phyloP scores from a whole-genome alignment of 1,140 invertebrate genomes.

The Megalonaias nervosa region DNA sequence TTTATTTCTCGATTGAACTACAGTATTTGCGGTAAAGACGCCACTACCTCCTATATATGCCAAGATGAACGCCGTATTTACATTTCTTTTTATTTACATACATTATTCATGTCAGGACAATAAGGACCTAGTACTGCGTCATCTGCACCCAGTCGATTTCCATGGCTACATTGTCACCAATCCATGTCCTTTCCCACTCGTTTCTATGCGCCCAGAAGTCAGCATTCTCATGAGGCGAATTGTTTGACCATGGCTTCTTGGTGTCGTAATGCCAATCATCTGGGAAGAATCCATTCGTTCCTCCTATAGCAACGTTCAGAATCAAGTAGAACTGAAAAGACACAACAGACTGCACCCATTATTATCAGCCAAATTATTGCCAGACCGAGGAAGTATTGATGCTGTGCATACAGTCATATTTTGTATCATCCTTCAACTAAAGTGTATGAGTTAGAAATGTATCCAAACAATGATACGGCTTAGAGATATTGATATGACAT shows the following conservation, averaged over 20 bases:
- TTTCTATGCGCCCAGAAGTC: conserved; percentile 77
- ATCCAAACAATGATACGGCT: too few species aligned
- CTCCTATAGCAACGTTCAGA: conserved; percentile 83
- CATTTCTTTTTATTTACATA: neutral
- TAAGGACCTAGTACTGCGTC: conserved; percentile 22
- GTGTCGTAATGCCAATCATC: conserved; percentile 70
- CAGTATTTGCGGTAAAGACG: too few species aligned
- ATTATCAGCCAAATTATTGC: too few species aligned
- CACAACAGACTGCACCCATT: too few species aligned
- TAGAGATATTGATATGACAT: too few species aligned
- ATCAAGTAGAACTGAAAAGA: conserved; percentile 78
- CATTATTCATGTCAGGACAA: neutral
- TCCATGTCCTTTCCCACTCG: conserved; percentile 78
- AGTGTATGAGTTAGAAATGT: too few species aligned
- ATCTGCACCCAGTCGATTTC: conserved; percentile 73
- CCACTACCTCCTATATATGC: too few species aligned
- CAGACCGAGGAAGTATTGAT: too few species aligned
- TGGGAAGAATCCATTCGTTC: conserved; percentile 77
- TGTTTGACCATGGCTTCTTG: conserved; percentile 82
- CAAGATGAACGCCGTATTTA: too few species aligned
- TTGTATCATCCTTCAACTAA: too few species aligned
- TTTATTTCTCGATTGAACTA: too few species aligned
- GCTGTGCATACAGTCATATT: too few species aligned
- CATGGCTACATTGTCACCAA: conserved; percentile 71
- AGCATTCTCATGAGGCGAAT: conserved; percentile 63